A percentile compares a stretch with the other conserved stretches of the same genome.
Evolutionary conservation across 1,140 invertebrate genomes (phyloP).

Genomic region (Uloborus diversus): DNA sequence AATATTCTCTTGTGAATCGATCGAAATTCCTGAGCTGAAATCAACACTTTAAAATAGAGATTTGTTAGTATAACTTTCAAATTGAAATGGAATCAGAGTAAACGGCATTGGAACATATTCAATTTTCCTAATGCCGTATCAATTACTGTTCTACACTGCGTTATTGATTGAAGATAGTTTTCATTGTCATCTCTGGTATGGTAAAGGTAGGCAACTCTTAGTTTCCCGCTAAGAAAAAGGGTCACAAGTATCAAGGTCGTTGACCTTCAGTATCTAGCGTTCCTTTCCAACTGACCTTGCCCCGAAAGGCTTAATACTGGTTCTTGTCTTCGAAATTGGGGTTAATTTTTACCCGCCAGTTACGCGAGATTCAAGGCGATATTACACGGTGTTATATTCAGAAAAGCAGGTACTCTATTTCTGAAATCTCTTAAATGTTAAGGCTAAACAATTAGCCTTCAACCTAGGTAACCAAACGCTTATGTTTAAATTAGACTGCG

Average conservation of each 20-base stretch:
- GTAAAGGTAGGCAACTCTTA: background rate
- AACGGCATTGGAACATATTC: background rate
- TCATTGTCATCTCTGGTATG: background rate
- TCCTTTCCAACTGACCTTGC: slow-evolving; percentile 48
- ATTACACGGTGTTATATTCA: background rate
- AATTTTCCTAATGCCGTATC: background rate
- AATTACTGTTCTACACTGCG: background rate
- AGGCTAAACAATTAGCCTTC: background rate
- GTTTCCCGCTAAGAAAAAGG: background rate
- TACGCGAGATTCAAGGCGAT: background rate
- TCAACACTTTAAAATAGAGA: no score
- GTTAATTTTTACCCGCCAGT: slow-evolving; percentile 45
- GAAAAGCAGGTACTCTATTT: background rate
- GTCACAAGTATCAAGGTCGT: slow-evolving; percentile 46
- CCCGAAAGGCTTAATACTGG: slow-evolving; percentile 36
- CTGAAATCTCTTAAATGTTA: background rate
- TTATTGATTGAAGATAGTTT: background rate
- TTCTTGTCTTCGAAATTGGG: background rate
- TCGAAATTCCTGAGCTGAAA: no score
- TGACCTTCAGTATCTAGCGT: slow-evolving; percentile 31
- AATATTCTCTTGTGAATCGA: no score
- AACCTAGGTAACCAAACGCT: no score
- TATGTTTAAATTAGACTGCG: no score
- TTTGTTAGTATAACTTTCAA: background rate
- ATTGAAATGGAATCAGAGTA: background rate